A percentile compares a stretch with the other conserved stretches of the same genome.
These are phyloP conservation scores for Cantharis rufa DNA, from an alignment of 2,888 invertebrate species.

Conservation along the genomic window DNA sequence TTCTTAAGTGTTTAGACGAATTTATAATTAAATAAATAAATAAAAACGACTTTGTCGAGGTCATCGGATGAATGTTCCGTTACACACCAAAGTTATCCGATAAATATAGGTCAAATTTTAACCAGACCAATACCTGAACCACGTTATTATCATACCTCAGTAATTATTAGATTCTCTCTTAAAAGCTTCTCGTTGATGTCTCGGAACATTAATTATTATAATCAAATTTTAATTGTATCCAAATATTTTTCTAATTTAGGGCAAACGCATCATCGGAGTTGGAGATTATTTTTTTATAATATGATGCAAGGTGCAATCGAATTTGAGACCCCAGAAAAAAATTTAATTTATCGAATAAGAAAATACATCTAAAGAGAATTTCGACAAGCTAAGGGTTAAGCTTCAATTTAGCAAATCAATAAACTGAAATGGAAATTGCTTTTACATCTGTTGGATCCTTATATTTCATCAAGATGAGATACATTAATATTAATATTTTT, in stretches of 20 bases:
- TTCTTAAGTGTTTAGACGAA: background rate
- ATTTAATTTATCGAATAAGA: background rate
- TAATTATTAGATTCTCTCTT: background rate
- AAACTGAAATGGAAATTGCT: background rate
- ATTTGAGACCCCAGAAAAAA: background rate
- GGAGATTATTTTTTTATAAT: background rate
- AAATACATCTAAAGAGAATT: background rate
- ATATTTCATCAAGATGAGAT: too few relatives aligned
- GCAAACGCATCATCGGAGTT: background rate
- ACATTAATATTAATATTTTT: too few relatives aligned
- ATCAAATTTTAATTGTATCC: too few relatives aligned
- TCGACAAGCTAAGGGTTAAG: background rate
- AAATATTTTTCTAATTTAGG: background rate
- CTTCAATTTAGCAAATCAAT: background rate
- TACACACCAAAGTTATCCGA: background rate
- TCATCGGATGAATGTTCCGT: background rate
- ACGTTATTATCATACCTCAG: background rate
- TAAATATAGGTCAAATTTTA: background rate
- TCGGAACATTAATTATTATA: background rate
- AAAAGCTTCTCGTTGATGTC: background rate
- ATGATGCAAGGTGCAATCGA: background rate
- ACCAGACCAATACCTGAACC: background rate
- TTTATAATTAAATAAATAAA: conserved; percentile 6
- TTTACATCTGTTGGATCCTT: background rate
- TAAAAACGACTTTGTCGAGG: background rate